Evolutionary conservation across 2,888 invertebrate species (phyloP), one percentile per base, ranked within the genome.

Genomic region (Apotomis capreana): DNA sequence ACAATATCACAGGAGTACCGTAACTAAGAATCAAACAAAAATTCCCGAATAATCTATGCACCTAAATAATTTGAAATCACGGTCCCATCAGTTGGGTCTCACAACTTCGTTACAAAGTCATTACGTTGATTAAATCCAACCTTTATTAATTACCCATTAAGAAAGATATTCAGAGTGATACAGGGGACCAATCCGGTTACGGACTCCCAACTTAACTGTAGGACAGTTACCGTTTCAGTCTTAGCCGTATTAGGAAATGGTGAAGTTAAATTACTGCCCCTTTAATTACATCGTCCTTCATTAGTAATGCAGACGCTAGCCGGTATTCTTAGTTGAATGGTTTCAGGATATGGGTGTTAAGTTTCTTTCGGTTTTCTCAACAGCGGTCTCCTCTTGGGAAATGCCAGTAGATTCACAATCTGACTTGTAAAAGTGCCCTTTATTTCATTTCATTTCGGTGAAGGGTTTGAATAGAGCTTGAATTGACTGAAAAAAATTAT

Each of bases 81-180:
- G 49, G 71, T 3, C 15, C 59, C 62, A 71, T 71, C 68, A 62
- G 68, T 59, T 49, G 68, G 68, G 63, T 57, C 61, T 59, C 62
- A 60, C 51, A 72, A 72, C 68, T 72, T 72, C 13, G 72, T 68
- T 72, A 63, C 62, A 52, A 68, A 62, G 63, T 68, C 72, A 68
- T 68, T 68, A 72, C 62, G 62, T 68, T 72, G 72, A 68, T 72
- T 72, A 72, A 72, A 72, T 68, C 46, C 62, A 15, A 63, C 63
- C 68, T 68, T 68, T 72, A 72, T 72, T 72, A 68, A 68, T 72
- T 72, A 72, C 52, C 63, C 54, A 68, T 68, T 51, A 67, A 61
- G 61, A 46, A 57, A 68, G 57, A 57, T 68, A 71, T 68, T 72
- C 59, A 52, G 68, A 36, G 12, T 52, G 71, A 71, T 68, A 61